These are phyloP conservation scores for Sciurus carolinensis DNA, from an alignment of 2,797 vertebrate species.

Conservation along the genomic window DNA sequence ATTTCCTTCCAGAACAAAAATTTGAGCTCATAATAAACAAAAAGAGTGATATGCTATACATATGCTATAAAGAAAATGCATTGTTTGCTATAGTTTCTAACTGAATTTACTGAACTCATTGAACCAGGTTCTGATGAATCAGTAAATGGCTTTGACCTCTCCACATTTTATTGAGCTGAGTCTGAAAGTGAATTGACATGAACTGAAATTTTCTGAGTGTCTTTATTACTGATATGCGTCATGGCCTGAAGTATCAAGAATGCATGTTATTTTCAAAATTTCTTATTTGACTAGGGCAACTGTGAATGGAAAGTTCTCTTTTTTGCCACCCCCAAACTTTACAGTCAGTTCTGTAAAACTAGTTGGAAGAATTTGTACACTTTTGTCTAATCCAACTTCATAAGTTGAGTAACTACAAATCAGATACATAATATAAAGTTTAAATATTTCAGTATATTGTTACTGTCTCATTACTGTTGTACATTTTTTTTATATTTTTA, in stretches of 20 bases:
- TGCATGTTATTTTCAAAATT: conserved; percentile 5
- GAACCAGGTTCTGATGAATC: conserved; percentile 14
- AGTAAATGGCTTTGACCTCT: background rate
- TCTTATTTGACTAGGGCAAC: background rate
- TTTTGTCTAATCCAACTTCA: background rate
- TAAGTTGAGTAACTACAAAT: background rate
- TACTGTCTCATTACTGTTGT: background rate
- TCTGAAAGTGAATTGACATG: conserved; percentile 34
- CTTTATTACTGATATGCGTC: background rate
- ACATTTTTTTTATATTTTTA: background rate
- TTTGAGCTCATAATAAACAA: conserved; percentile 26
- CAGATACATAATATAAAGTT: background rate
- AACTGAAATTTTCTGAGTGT: conserved; percentile 47
- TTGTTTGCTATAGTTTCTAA: conserved; percentile 39
- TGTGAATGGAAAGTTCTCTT: background rate
- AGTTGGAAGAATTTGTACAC: background rate
- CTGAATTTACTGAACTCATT: conserved; percentile 15
- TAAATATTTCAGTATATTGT: background rate
- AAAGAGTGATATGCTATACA: background rate
- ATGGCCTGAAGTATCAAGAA: background rate
- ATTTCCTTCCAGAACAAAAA: background rate
- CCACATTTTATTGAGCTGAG: background rate
- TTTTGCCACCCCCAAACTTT: background rate
- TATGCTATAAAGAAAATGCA: conserved; percentile 39
- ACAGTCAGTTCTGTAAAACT: background rate